phyloP scores from a whole-genome alignment of 2,113 vertebrate genomes.

The Stegostoma tigrinum region DNA sequence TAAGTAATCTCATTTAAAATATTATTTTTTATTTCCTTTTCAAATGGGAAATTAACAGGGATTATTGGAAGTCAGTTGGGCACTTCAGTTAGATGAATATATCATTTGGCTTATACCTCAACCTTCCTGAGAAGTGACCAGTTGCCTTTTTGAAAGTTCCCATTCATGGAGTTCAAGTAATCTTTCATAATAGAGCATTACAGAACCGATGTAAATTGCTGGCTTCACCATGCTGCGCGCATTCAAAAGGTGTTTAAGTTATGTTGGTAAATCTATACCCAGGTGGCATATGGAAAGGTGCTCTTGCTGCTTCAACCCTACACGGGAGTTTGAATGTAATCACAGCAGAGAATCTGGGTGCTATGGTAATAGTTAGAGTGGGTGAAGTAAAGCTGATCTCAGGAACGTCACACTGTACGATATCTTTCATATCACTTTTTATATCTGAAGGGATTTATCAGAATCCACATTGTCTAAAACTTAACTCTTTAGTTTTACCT shows the following conservation, averaged over 20 bases:
- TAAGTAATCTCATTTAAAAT: too few species aligned
- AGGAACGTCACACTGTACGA: neutral
- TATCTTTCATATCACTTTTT: neutral
- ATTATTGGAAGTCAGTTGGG: neutral
- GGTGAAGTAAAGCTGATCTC: neutral
- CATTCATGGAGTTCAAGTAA: neutral
- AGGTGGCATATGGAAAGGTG: neutral
- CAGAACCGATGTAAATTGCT: neutral
- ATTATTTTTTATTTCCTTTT: neutral
- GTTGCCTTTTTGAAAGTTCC: neutral
- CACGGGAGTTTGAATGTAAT: neutral
- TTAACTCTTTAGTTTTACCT: constrained; percentile 1
- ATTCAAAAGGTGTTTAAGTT: neutral
- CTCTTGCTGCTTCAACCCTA: neutral
- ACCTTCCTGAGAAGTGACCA: neutral
- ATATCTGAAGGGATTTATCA: neutral
- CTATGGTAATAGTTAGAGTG: neutral
- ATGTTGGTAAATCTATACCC: neutral
- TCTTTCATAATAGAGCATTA: neutral
- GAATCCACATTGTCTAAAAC: neutral
- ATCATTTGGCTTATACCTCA: neutral
- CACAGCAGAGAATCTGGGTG: neutral
- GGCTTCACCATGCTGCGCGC: neutral
- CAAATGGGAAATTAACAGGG: neutral
- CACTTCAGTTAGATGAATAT: neutral